Conservation (phyloP, 2,888 invertebrate species). For the Spilosoma lubricipeda region DNA sequence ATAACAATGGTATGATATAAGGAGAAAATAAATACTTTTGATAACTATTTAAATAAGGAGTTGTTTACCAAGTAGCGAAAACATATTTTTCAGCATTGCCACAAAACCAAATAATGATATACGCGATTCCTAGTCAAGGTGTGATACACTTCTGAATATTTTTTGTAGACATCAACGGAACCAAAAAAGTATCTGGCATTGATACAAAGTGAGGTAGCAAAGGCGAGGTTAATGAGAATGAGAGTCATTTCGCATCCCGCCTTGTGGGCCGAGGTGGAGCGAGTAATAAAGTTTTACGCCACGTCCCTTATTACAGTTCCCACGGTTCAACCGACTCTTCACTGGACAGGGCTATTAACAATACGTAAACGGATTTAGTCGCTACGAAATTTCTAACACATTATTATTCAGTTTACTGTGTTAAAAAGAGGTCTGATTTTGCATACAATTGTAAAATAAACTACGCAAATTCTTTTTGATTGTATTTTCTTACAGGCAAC, state of each 20-base stretch:
- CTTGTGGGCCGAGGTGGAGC: constrained; percentile 69
- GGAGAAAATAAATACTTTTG: neutral
- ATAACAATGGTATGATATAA: neutral
- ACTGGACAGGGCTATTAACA: constrained; percentile 75
- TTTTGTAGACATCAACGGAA: constrained; percentile 35
- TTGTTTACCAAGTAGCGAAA: neutral
- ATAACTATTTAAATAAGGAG: neutral
- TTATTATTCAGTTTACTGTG: constrained; percentile 32
- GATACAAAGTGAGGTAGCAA: constrained; percentile 68
- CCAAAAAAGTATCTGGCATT: constrained; percentile 64
- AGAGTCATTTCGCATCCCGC: constrained; percentile 75
- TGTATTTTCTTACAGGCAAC: neutral
- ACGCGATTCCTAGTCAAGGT: neutral
- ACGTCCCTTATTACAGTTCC: constrained; percentile 74
- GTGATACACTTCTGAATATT: constrained; percentile 1
- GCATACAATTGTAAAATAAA: neutral
- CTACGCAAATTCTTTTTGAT: neutral
- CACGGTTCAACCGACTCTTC: constrained; percentile 64
- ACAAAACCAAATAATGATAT: neutral
- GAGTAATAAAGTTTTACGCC: constrained; percentile 79
- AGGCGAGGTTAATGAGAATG: constrained; percentile 80
- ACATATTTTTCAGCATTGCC: neutral
- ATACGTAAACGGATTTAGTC: constrained; percentile 77
- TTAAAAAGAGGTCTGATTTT: neutral
- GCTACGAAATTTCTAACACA: constrained; percentile 43